Evolutionary conservation across 1,140 invertebrate species (phyloP).

Genomic region (Psilanteris sp.): DNA sequence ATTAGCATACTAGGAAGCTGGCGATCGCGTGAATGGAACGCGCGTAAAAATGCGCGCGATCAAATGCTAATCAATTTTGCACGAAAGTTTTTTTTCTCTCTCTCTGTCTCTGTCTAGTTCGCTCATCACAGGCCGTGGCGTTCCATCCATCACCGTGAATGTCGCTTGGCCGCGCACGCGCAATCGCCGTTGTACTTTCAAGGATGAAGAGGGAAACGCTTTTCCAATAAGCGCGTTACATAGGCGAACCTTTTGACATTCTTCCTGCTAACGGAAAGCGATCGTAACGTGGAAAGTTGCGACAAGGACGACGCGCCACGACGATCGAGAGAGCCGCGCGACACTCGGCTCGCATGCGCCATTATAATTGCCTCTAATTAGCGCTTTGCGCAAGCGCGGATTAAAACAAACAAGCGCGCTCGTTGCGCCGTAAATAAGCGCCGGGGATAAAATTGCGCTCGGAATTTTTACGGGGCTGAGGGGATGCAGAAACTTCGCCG

Average conservation of each 20-base stretch:
- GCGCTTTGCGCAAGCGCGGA: constrained; percentile 23
- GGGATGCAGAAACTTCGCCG: too few species aligned
- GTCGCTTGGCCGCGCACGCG: constrained; percentile 8
- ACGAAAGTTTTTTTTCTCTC: too few species aligned
- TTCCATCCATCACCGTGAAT: constrained; percentile 33
- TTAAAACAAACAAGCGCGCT: constrained; percentile 40
- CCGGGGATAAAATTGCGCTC: too few species aligned
- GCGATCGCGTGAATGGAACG: too few species aligned
- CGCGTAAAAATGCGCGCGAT: too few species aligned
- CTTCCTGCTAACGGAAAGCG: constrained; percentile 58
- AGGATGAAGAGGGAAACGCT: constrained; percentile 47
- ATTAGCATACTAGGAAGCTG: too few species aligned
- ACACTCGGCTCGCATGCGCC: constrained; percentile 40
- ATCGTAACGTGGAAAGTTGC: constrained; percentile 50
- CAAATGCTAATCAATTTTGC: too few species aligned
- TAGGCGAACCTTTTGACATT: constrained; percentile 52
- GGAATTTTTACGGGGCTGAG: too few species aligned
- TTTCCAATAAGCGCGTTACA: constrained; percentile 53
- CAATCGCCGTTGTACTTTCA: constrained; percentile 47
- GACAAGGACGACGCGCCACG: constrained; percentile 39
- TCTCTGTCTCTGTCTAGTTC: too few species aligned
- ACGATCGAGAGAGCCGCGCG: constrained; percentile 8
- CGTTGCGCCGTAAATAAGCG: too few species aligned
- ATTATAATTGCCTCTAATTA: constrained; percentile 54
- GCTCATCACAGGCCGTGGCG: too few species aligned